Base-by-base conservation (phyloP, 2,888 invertebrate genomes). In the Uloborus plumipes region DNA sequence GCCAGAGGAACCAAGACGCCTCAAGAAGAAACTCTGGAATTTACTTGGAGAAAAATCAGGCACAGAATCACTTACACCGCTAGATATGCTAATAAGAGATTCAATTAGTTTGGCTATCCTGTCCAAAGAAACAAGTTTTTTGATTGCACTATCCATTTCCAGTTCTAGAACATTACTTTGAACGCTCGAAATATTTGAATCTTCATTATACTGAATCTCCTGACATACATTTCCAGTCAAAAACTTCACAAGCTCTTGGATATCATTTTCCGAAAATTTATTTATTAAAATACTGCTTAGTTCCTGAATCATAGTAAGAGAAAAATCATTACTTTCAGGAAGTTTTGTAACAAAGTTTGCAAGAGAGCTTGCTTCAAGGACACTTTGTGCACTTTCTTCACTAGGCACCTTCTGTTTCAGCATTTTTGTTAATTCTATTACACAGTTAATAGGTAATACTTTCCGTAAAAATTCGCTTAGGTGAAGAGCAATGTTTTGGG, bases 11-110 rank as follows among this genome's bases (percentile, higher is more conserved):
- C 73, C 62, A 18, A 80, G 26, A 4, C 79, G 67, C 20, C 51
- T 73, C 15, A 80, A 47, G 49, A 80, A 80, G 26, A 67, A 69
- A 16, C 73, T 73, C 49, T 80, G 79, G 53, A 80, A 73, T 62
- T 80, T 80, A 67, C 79, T 80, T 26, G 73, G 73, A 11, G 79
- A 79, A 51, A 79, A 79, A 53, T 79, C 79, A n/a, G 67, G 31
- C 15, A 59, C 22, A 59, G 53, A 51, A 3, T 65, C 67, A 59
- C 26, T 66, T 14, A 55, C 51, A 53, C 55, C 47, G 2, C 62
- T 49, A 14, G 73, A 61, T 64, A 62, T 55, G 39, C 39, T 69
- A 2, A 61, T 47, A 15, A 80, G 62, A 47, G 73, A 73, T 62
- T 80, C 79, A 22, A 80, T 64, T 16, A 80, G 47, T 47, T 80